Evolutionary conservation across 1,140 invertebrate genomes (phyloP), one percentile per base, ranked within the genome.

Genomic region (Hypsibius dujardini): DNA sequence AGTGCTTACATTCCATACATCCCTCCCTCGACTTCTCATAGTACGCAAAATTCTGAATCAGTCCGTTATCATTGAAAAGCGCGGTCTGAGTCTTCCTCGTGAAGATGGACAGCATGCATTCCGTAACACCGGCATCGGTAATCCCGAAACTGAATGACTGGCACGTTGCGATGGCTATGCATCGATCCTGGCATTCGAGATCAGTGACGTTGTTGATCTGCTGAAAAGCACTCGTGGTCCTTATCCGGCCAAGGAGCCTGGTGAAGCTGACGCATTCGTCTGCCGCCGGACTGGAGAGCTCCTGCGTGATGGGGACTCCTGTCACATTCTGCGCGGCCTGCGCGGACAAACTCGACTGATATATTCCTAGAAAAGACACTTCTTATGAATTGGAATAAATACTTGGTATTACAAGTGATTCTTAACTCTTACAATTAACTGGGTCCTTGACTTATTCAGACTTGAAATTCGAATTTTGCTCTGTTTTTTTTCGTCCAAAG

Each of bases 111-210:
- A 67, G 62, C 62, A 67, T 15, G 42, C 62, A 67, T 42, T 67
- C 62, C 3, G 62, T 67, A 7, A 15, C 7, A 7, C 62, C 62
- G 3, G 12, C 42, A 3, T 12, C 12, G 12, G 42, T 12, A 15
- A 67, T 67, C 45, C 62, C 62, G 45, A 67, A 67, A 67, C 62
- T 67, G 62, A 67, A 67, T 12, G 62, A 67, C 62, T 67, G 62
- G 42, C 62, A 67, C 3, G 62, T 7, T 67, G 12, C 42, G 12
- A 42, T 3, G 12, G 42, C 12, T 15, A 67, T 67, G 42, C 62
- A 67, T 42, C 45, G 12, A 67, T 67, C 62, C 42, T 67, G 62
- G 45, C 62, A 67, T 3, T 67, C 62, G 3, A 67, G 42, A 67
- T 67, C 62, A 12, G 62, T 15, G 12, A 67, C 42, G 45, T 67